These are phyloP conservation scores for Kuschelorhynchus macadamiae DNA, from an alignment of 2,888 invertebrate genomes.

Conservation along the genomic window DNA sequence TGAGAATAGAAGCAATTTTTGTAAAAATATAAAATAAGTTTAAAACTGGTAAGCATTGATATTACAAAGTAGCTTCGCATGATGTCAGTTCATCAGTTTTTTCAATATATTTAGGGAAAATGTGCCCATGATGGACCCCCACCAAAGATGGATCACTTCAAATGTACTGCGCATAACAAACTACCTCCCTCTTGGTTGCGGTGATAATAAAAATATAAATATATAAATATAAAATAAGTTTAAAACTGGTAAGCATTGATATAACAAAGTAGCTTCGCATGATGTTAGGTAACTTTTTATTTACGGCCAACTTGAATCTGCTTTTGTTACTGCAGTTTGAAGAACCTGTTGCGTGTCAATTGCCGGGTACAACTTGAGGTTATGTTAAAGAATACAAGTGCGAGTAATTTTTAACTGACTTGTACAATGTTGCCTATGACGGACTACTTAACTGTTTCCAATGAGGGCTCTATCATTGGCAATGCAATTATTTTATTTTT, in stretches of 20 bases:
- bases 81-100: too few species aligned
- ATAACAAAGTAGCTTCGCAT: slow-evolving; percentile 32
- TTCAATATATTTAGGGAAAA: too few species aligned
- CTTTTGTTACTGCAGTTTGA: slow-evolving; percentile 18
- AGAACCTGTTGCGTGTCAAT: slow-evolving; percentile 6
- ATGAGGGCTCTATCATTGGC: slow-evolving; percentile 2
- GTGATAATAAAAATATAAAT: too few species aligned
- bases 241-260: slow-evolving; percentile 31
- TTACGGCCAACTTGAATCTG: slow-evolving; percentile 31
- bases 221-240: too few species aligned
- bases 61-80: slow-evolving; percentile 32
- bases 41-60: slow-evolving; percentile 31
- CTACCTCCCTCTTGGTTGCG: slow-evolving; percentile 27
- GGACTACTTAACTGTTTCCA: background rate
- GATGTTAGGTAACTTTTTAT: slow-evolving; percentile 33
- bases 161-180: slow-evolving; percentile 28
- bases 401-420: background rate
- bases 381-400: too few species aligned
- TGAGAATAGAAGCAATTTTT: slow-evolving; percentile 25
- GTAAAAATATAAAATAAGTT: slow-evolving; percentile 18
- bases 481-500: background rate
- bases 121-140: too few species aligned
- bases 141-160: slow-evolving; percentile 24
- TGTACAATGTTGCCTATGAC: background rate
- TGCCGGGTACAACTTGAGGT: background rate